Evolutionary conservation across 1,140 invertebrate species (phyloP).

Genomic region (Alviniconcha marisindica): DNA sequence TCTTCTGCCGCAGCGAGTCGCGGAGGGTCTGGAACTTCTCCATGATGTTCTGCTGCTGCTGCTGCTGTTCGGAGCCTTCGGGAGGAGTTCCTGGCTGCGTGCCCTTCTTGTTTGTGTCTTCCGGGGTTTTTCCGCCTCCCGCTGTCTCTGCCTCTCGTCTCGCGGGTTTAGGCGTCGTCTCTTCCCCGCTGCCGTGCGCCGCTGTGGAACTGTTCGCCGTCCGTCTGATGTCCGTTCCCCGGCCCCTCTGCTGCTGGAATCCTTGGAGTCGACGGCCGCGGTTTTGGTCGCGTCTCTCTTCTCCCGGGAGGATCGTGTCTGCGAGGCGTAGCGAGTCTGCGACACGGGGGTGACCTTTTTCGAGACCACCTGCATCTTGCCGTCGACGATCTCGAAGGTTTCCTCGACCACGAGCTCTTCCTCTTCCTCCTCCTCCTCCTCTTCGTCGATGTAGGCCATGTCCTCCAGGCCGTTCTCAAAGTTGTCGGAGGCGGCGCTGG

Average conservation of each 20-base stretch:
- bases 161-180: not conserved
- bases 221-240: not conserved
- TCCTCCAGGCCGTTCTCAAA: not conserved
- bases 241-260: not conserved
- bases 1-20: constrained; percentile 31
- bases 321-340: not conserved
- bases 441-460: not conserved
- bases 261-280: not conserved
- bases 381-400: constrained; percentile 10
- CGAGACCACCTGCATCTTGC: constrained; percentile 33
- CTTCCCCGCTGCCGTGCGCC: not conserved
- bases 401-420: constrained; percentile 5
- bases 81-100: too few species aligned
- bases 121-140: not conserved
- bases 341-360: not conserved
- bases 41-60: not conserved
- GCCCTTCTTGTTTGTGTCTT: not conserved
- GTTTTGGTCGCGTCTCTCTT: not conserved
- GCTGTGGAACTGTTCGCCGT: not conserved
- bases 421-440: not conserved
- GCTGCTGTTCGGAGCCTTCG: not conserved
- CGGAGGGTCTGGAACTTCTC: constrained; percentile 35
- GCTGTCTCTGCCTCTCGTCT: not conserved
- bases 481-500: not conserved
- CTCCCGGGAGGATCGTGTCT: not conserved